A percentile compares a stretch with the other conserved stretches of the same genome.
Evolutionary conservation across 2,113 vertebrate species (phyloP).

Genomic region (Chinchilla lanigera): DNA sequence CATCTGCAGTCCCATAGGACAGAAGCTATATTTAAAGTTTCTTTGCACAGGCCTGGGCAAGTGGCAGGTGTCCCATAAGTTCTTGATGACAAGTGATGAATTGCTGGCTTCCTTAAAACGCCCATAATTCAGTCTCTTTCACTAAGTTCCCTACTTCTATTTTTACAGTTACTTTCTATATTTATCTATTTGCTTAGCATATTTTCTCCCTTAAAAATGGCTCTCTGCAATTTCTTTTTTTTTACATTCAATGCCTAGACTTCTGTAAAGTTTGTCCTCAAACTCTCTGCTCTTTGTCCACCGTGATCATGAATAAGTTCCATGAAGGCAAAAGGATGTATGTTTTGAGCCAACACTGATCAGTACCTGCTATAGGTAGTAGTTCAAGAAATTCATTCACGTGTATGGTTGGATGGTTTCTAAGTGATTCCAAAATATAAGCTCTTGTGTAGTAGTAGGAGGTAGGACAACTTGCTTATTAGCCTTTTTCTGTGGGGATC

Average conservation of each 20-base stretch:
- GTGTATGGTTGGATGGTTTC: constrained; percentile 6
- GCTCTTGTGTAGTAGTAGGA: background rate
- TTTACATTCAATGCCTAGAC: background rate
- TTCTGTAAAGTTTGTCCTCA: background rate
- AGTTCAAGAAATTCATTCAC: constrained; percentile 20
- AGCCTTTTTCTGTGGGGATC: background rate
- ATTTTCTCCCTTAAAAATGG: background rate
- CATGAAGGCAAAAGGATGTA: background rate
- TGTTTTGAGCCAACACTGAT: constrained; percentile 1
- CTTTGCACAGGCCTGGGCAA: background rate
- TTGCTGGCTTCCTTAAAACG: constrained; percentile 24
- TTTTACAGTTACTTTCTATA: background rate
- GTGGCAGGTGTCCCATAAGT: background rate
- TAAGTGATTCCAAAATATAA: background rate
- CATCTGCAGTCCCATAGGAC: too few species aligned
- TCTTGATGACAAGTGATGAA: constrained; percentile 3
- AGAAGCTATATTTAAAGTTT: background rate
- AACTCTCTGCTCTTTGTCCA: background rate
- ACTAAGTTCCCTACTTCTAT: background rate
- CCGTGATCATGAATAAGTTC: background rate
- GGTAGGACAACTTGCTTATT: background rate
- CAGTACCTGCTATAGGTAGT: background rate
- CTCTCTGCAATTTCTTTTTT: background rate
- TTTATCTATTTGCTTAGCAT: constrained; percentile 34
- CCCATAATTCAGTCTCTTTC: background rate